phyloP scores from a whole-genome alignment of 2,888 invertebrate genomes.

The Clistopyga incitator region DNA sequence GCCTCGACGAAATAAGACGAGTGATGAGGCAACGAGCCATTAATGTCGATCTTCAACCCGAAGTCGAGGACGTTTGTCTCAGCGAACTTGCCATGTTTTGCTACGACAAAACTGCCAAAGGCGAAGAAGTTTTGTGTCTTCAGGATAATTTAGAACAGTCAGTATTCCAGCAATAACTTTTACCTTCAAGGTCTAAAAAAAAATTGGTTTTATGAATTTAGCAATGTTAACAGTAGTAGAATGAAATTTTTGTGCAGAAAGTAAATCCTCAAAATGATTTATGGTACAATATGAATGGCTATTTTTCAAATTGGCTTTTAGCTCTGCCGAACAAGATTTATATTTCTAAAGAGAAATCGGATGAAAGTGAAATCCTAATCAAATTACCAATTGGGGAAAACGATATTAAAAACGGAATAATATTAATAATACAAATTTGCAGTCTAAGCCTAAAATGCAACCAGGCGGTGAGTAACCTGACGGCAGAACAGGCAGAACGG shows the following conservation, averaged over 20 bases:
- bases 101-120: slow-evolving; percentile 93
- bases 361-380: no score
- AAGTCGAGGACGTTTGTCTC: slow-evolving; percentile 96
- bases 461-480: slow-evolving; percentile 92
- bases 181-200: no score
- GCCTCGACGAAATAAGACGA: slow-evolving; percentile 92
- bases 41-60: slow-evolving; percentile 96
- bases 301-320: no score
- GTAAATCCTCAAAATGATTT: no score
- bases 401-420: background rate
- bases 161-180: slow-evolving; percentile 42
- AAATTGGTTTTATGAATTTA: no score
- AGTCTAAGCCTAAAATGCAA: slow-evolving; percentile 87
- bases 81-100: slow-evolving; percentile 94
- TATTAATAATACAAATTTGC: slow-evolving; percentile 9
- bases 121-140: slow-evolving; percentile 96
- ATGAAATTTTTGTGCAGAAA: no score
- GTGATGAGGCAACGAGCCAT: slow-evolving; percentile 97
- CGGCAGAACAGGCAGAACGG: slow-evolving; percentile 95
- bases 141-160: slow-evolving; percentile 91
- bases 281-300: no score
- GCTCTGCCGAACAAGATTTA: no score
- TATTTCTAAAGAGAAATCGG: no score
- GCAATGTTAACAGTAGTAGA: no score
- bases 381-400: background rate